Base-by-base conservation (phyloP, 1,140 invertebrate species). In the Platorchestia sp. region DNA sequence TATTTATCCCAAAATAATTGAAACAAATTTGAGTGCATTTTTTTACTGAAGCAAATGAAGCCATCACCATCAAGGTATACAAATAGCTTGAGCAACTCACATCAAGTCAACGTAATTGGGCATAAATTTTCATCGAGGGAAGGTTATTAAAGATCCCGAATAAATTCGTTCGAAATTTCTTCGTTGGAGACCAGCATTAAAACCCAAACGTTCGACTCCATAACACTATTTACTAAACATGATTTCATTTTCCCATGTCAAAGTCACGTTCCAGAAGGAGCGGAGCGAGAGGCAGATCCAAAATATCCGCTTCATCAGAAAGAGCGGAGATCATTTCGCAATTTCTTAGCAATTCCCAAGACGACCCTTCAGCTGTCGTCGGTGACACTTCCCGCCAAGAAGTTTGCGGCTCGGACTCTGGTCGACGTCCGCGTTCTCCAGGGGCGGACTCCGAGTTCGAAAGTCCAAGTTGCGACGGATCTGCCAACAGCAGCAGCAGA, bases 221-320 rank as follows among this genome's bases (percentile, higher is more conserved):
- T 75, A 75, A 75, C 27, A 22, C 36, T 75, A 75, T 75, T 75
- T 75, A 19, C 27, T 75, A 75, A 75, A 75, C 3, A 14, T 75
- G 36, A 75, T 75, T 75, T 75, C 27, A 75, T 75, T 90, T 90
- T 90, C 42, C 41, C 44, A 19, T 5, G 41, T 90, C 41, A 90
- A 6, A 90, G 87, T 90, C 87, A 42, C 87, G 87, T 42, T 90
- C 87, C 41, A 90, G 44, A 44, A 90, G 87, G 27, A 75, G 44
- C 41, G 87, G 6, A 90, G 87, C 3, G 41, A 44, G 87, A 44
- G 41, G 19, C 87, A 75, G 36, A 36, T 22, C 87, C 16, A 93
- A 93, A 93, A 93, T 44, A 93, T 93, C 91, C 6, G 45, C 91
- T 44, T 93, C 91, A 93, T 93, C 91, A 45, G 91, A 93, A 36